Base-by-base conservation (phyloP, 2,797 vertebrate species). In the Falco biarmicus region DNA sequence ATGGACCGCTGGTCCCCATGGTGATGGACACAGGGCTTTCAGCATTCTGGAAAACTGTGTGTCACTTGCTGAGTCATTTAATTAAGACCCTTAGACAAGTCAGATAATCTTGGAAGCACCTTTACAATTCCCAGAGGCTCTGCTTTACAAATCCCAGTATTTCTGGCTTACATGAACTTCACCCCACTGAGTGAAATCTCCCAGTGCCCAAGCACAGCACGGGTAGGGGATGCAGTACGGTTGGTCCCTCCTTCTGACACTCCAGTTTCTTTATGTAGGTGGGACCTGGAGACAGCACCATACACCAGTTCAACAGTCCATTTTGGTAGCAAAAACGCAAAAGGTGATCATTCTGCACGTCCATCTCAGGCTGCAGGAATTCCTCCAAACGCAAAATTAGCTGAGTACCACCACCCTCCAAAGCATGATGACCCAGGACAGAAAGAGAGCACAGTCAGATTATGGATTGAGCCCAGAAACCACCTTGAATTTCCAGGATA, bases 1-100 rank as follows among this genome's bases (percentile, higher is more conserved):
- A 0, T 0, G 0, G 34, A 28, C 10, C 5, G 0, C 26, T 10
- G n/a, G 6, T 50, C 81, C 43, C 54, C 3, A 60, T 0, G 0
- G 11, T 5, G 51, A 1, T 17, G 32, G 76, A 16, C 12, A 8
- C 7, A 8, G 25, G 13, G 50, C 15, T 84, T 24, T n/a, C 3
- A 1, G 28, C 16, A 2, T 5, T 57, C 60, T 10, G 41, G 29
- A 37, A 78, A 31, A 56, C 1, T 25, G 20, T 25, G 20, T 64
- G 29, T 17, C 3, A 0, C 37, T 77, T 59, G 6, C 10, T 28
- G 54, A 59, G 32, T 32, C 29, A 4, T 53, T 91, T 50, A 24
- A 61, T 65, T 34, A 34, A 76, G 66, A 22, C 39, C 15, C 34
- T 85, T 29, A 56, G 25, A 57, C 13, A 53, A 32, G 69, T 26